Percentiles rank a stretch among this genome's conserved stretches.
phyloP scores from a whole-genome alignment of 2,888 invertebrate species.

The Miltochrista miniata region DNA sequence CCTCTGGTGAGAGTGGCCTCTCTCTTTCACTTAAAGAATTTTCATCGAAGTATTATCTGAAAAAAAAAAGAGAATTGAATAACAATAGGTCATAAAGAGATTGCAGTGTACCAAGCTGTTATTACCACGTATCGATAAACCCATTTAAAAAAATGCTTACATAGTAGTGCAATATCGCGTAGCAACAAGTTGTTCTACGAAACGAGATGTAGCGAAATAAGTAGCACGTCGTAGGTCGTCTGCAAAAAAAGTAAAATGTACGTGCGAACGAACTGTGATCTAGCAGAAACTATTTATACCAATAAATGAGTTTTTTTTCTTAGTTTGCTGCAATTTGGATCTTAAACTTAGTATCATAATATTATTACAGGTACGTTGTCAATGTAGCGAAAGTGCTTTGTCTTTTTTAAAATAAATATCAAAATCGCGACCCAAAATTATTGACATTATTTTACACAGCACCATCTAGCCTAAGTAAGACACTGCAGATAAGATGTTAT shows the following conservation, averaged over 20 bases:
- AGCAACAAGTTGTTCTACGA: conserved; percentile 53
- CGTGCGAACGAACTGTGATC: conserved; percentile 20
- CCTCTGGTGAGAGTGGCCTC: no score
- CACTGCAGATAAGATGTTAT: not conserved
- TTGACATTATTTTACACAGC: no score
- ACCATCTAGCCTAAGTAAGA: no score
- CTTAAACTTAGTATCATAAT: no score
- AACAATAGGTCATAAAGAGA: conserved; percentile 51
- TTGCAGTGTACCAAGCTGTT: conserved; percentile 46
- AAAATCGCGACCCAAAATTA: no score
- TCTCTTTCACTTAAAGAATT: conserved; percentile 16
- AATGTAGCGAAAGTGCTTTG: no score
- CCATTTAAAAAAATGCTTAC: conserved; percentile 47
- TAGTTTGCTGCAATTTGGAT: no score
- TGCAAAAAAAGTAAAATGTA: conserved; percentile 37
- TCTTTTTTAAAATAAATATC: no score
- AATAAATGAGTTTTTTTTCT: no score
- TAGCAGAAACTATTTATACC: no score
- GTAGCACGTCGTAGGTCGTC: conserved; percentile 43
- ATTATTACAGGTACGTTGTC: no score
- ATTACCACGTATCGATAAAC: conserved; percentile 55
- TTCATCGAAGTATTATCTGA: conserved; percentile 37
- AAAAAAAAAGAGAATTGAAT: conserved; percentile 47
- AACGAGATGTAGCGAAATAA: conserved; percentile 45
- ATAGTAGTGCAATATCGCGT: conserved; percentile 49